Base-by-base conservation (phyloP, 2,113 vertebrate genomes). In the Apteryx mantelli region DNA sequence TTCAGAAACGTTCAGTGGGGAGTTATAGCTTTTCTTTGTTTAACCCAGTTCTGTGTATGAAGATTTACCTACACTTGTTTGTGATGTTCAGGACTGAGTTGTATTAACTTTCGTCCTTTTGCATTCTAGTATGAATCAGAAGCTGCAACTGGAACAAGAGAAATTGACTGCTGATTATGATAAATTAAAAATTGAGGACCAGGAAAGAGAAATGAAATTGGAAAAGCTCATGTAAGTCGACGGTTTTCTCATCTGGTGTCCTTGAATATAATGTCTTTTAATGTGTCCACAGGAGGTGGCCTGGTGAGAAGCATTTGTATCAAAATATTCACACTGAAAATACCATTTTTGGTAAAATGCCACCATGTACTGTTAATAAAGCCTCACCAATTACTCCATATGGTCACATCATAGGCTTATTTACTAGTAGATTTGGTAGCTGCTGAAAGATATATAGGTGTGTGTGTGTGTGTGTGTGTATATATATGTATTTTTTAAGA, bases 151-250 rank as follows among this genome's bases (percentile, higher is more conserved):
- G 97, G 99, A 99, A 92, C 98, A 99, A 94, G 98, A 99, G 89
- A 99, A 99, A 96, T 98, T 99, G 82, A 98, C 97, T 73, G 98
- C 98, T 17, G 99, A 99, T 97, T 99, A 99, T 78, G 98, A 99
- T 78, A 99, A 99, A 95, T 97, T 99, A 87, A 99, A 98, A 98
- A 96, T 97, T 11, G 99, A 99, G 80, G 99, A 99, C 74, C 98
- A 98, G 85, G 98, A 99, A 93, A 99, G 99, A 94, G 99, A 99
- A 55, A 98, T 98, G 94, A 98, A 98, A 40, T 98, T 99, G 84
- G 98, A 99, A 92, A 99, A 99, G 86, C 98, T 99, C 75, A 88
- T 98, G 99, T 99, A 97, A 98, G 98, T 98, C 69, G 65, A 55
- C 15, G 17, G 13, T 34, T 66, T 74, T 46, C 36, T 80, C 42